Conservation (phyloP, 2,113 vertebrate species). For the Jacana jacana region DNA sequence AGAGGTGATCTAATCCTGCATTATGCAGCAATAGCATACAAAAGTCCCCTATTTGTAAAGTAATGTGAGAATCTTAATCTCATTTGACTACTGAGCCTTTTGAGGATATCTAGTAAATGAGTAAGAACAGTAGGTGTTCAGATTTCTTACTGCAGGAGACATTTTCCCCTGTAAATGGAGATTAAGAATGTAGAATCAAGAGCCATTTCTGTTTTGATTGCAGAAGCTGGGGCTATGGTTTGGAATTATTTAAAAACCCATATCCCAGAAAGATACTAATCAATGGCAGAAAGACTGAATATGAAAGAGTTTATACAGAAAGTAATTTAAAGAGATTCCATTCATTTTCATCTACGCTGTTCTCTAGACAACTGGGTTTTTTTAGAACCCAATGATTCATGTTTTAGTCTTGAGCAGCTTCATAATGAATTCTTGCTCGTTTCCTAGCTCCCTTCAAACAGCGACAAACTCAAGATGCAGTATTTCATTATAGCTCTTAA, state of each 20-base stretch:
- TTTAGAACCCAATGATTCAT: conserved; percentile 56
- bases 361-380: conserved; percentile 48
- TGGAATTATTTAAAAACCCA: conserved; percentile 42
- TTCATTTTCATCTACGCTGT: conserved; percentile 50
- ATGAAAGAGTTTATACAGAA: conserved; percentile 48
- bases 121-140: conserved; percentile 4
- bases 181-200: conserved; percentile 42
- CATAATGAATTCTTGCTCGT: conserved; percentile 56
- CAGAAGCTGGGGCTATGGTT: conserved; percentile 1
- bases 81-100: neutral
- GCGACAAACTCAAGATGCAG: conserved; percentile 37
- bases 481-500: conserved; percentile 50
- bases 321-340: conserved; percentile 65
- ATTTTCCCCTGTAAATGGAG: conserved; percentile 29
- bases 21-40: neutral
- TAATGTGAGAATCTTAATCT: neutral
- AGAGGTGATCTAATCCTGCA: neutral
- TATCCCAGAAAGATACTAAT: conserved; percentile 53
- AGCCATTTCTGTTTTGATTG: conserved; percentile 55
- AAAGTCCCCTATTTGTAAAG: neutral
- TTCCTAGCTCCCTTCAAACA: conserved; percentile 39
- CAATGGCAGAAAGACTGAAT: conserved; percentile 50
- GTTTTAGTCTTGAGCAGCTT: conserved; percentile 49
- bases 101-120: neutral
- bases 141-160: neutral